Conservation (phyloP, 2,888 invertebrate species). For the Stomorhina lunata region DNA sequence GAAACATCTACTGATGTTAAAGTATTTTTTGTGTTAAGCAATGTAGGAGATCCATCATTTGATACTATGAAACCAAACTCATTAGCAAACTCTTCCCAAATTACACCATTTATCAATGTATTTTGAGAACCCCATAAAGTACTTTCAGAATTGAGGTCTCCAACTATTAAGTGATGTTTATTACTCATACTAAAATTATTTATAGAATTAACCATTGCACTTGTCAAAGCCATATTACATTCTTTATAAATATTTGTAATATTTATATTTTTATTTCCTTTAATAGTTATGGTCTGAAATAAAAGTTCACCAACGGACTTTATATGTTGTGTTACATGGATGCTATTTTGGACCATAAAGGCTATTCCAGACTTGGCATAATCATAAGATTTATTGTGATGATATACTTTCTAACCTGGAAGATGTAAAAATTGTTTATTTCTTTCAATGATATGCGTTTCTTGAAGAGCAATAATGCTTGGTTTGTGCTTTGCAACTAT, state of each 20-base stretch:
- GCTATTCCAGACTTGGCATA: background rate
- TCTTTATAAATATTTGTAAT: conserved; percentile 19
- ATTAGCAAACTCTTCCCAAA: conserved; percentile 23
- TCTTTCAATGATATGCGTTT: background rate
- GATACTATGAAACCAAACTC: background rate
- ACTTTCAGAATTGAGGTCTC: background rate
- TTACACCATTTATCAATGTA: background rate
- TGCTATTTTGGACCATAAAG: background rate
- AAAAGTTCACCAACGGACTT: background rate
- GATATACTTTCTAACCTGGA: conserved; percentile 1
- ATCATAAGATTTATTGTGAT: background rate
- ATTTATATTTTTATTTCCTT: background rate
- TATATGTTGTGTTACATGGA: background rate
- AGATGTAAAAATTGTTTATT: background rate
- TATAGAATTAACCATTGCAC: background rate
- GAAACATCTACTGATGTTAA: conserved; percentile 11
- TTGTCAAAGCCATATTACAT: background rate
- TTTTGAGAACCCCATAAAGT: conserved; percentile 18
- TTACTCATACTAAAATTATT: background rate
- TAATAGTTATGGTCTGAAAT: background rate
- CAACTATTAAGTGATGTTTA: background rate
- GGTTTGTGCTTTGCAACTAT: background rate
- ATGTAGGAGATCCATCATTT: conserved; percentile 29
- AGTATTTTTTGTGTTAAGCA: conserved; percentile 5
- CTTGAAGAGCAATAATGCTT: background rate